Percentiles rank a stretch among this genome's conserved stretches.
Evolutionary conservation across 1,140 invertebrate species (phyloP).

Genomic region (Augochlora pura): DNA sequence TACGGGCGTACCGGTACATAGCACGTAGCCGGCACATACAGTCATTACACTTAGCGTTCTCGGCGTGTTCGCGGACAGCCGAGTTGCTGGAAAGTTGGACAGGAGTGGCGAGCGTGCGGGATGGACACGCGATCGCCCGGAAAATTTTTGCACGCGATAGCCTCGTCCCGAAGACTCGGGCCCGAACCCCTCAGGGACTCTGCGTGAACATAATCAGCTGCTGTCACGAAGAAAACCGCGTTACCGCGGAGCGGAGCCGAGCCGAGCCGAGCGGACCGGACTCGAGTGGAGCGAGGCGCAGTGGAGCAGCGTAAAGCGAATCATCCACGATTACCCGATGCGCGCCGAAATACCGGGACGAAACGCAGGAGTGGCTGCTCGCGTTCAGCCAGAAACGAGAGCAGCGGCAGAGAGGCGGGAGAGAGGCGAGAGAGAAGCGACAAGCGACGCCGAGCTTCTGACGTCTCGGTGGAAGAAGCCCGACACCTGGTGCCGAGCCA

Average conservation of each 20-base stretch:
- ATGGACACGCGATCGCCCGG: conserved; percentile 37
- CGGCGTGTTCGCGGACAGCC: neutral
- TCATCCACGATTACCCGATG: neutral
- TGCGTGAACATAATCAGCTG: conserved; percentile 21
- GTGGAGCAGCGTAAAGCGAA: neutral
- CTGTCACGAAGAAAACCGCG: conserved; percentile 20
- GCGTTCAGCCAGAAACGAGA: no score
- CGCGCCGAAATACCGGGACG: neutral
- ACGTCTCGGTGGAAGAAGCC: neutral
- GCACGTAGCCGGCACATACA: neutral
- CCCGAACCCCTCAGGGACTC: conserved; percentile 12
- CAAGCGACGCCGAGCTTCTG: neutral
- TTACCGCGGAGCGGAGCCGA: neutral
- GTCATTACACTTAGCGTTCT: conserved; percentile 19
- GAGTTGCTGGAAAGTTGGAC: conserved; percentile 19
- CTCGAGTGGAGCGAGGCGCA: no score
- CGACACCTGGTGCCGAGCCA: neutral
- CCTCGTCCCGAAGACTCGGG: neutral
- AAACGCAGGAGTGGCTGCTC: neutral
- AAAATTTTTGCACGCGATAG: conserved; percentile 57
- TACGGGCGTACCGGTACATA: neutral
- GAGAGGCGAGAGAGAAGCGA: no score
- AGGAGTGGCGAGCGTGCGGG: neutral
- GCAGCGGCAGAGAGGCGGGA: no score
- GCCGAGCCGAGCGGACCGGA: no score